Conservation (phyloP, 2,888 invertebrate species). For the Xestia c-nigrum region DNA sequence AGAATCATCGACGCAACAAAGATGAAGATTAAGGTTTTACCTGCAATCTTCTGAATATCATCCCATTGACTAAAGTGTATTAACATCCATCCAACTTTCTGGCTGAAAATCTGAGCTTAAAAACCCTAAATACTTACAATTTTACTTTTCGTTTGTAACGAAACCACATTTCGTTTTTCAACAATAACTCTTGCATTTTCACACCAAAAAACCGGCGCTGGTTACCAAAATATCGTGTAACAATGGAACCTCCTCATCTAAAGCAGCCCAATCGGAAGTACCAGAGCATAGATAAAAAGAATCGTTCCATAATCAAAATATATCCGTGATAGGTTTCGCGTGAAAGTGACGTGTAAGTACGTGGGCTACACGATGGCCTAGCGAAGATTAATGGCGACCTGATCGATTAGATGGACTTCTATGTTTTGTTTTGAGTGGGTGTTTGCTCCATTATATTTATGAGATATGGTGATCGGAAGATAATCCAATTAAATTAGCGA, state of each 20-base stretch:
- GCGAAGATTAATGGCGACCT: constrained; percentile 56
- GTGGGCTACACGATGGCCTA: constrained; percentile 54
- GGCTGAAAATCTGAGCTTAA: background rate
- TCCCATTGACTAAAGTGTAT: too few relatives aligned
- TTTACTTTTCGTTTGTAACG: background rate
- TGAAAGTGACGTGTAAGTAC: constrained; percentile 72
- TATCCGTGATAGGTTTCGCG: constrained; percentile 66
- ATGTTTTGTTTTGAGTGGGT: constrained; percentile 39
- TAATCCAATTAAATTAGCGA: background rate
- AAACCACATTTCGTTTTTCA: background rate
- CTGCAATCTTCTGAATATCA: background rate
- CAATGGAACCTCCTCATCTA: constrained; percentile 52
- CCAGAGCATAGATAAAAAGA: constrained; percentile 59
- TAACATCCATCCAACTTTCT: background rate
- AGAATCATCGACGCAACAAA: background rate
- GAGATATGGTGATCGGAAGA: background rate
- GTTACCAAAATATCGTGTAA: constrained; percentile 25
- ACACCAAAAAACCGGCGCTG: background rate
- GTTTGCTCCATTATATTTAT: background rate
- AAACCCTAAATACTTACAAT: too few relatives aligned
- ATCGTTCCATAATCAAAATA: constrained; percentile 68
- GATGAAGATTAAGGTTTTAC: background rate
- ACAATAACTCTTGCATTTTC: too few relatives aligned
- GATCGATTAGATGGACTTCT: constrained; percentile 30
- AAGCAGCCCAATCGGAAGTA: constrained; percentile 58